phyloP scores from a whole-genome alignment of 2,113 vertebrate genomes.

The Anhinga anhinga region DNA sequence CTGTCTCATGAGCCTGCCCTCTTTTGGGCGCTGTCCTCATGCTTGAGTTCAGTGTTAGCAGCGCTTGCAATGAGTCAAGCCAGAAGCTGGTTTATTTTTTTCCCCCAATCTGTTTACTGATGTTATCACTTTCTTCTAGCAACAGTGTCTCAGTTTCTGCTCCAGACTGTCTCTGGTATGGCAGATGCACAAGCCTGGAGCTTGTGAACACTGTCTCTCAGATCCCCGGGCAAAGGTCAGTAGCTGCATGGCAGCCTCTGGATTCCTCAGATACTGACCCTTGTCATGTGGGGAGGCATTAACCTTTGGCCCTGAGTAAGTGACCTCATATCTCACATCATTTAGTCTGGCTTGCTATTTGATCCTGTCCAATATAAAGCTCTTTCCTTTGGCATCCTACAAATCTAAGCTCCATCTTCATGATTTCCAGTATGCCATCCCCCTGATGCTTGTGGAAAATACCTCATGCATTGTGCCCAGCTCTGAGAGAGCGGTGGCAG shows the following conservation, averaged over 20 bases:
- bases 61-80: not conserved
- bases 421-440: not conserved
- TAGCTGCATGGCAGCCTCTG: not conserved
- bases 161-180: not conserved
- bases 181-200: not conserved
- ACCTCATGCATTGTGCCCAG: fast-evolving
- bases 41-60: not conserved
- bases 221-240: not conserved
- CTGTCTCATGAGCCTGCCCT: not conserved
- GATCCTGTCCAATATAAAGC: not conserved
- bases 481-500: not conserved
- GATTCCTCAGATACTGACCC: not conserved
- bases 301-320: constrained; percentile 22
- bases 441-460: not conserved
- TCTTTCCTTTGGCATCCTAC: not conserved
- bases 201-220: not conserved
- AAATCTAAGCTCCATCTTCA: not conserved
- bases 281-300: not conserved
- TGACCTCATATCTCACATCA: not conserved
- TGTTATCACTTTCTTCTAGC: constrained; percentile 5
- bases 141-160: not conserved
- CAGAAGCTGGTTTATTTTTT: not conserved
- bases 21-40: not conserved
- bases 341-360: not conserved
- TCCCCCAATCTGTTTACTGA: not conserved